Percentiles rank a stretch among this genome's conserved stretches.
Evolutionary conservation across 1,140 invertebrate species (phyloP).

Genomic region (Sycobia sp.): DNA sequence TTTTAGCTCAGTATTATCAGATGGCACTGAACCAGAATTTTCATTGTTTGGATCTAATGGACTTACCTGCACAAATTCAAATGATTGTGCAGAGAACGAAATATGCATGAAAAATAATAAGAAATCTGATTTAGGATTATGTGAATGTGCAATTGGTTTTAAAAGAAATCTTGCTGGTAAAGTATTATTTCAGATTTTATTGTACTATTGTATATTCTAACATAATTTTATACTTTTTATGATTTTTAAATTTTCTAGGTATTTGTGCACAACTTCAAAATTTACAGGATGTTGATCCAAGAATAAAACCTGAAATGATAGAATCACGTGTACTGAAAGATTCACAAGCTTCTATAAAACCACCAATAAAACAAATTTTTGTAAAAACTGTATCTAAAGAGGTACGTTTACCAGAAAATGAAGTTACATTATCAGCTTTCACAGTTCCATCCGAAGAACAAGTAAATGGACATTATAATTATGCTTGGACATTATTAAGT

Average conservation of each 20-base stretch:
- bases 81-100: conserved; percentile 68
- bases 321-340: conserved; percentile 47
- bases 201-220: too few relatives aligned
- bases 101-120: conserved; percentile 66
- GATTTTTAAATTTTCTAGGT: conserved; percentile 34
- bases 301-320: conserved; percentile 49
- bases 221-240: not conserved
- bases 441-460: conserved; percentile 75
- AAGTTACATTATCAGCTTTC: conserved; percentile 77
- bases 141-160: conserved; percentile 70
- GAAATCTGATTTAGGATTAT: conserved; percentile 68
- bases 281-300: conserved; percentile 39
- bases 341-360: conserved; percentile 49
- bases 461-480: conserved; percentile 78
- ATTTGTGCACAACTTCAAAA: conserved; percentile 41
- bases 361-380: conserved; percentile 69
- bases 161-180: conserved; percentile 61
- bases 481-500: conserved; percentile 85
- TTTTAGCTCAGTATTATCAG: conserved; percentile 53
- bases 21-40: conserved; percentile 53
- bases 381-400: conserved; percentile 80
- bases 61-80: conserved; percentile 53
- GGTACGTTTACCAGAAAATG: conserved; percentile 59
- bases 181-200: not conserved
- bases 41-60: conserved; percentile 53